These are phyloP conservation scores for Hydractinia symbiolongicarpus DNA, from an alignment of 30 jellyfish, hydroid and myxozoan genomes.

Conservation along the genomic window DNA sequence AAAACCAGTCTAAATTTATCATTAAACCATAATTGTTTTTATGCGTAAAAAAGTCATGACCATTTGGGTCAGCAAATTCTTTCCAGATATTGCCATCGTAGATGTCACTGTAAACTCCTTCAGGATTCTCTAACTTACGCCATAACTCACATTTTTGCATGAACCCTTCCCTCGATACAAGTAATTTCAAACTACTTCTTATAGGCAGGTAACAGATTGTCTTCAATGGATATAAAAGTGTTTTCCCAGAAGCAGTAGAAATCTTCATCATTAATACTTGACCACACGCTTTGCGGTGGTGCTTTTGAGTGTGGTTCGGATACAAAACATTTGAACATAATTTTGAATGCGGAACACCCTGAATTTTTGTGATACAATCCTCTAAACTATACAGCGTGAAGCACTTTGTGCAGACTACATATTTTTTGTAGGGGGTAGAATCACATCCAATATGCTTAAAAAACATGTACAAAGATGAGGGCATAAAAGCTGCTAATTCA, in stretches of 20 bases:
- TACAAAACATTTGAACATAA: background rate
- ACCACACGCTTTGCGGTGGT: slow-evolving; percentile 6
- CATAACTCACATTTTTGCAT: slow-evolving; percentile 1
- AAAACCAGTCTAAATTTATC: too few species aligned
- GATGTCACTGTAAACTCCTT: background rate
- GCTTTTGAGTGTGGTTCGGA: slow-evolving; percentile 4
- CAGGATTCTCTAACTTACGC: background rate
- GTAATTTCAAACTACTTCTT: background rate
- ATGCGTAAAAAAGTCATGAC: background rate
- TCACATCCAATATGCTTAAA: background rate
- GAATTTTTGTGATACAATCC: background rate
- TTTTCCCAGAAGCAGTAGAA: background rate
- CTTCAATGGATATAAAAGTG: background rate
- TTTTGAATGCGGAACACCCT: slow-evolving; percentile 6
- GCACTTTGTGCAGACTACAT: background rate
- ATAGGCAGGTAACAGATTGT: slow-evolving; percentile 1
- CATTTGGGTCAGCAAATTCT: slow-evolving; percentile 6
- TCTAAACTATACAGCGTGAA: background rate
- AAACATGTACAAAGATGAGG: slow-evolving; percentile 1
- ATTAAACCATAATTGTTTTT: slow-evolving; percentile 2
- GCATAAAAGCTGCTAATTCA: background rate
- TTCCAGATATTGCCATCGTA: background rate
- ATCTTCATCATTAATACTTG: background rate
- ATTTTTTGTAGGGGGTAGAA: background rate
- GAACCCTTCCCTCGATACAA: slow-evolving; percentile 2